Conservation (phyloP, 2,797 vertebrate species). For the Mallotus villosus region DNA sequence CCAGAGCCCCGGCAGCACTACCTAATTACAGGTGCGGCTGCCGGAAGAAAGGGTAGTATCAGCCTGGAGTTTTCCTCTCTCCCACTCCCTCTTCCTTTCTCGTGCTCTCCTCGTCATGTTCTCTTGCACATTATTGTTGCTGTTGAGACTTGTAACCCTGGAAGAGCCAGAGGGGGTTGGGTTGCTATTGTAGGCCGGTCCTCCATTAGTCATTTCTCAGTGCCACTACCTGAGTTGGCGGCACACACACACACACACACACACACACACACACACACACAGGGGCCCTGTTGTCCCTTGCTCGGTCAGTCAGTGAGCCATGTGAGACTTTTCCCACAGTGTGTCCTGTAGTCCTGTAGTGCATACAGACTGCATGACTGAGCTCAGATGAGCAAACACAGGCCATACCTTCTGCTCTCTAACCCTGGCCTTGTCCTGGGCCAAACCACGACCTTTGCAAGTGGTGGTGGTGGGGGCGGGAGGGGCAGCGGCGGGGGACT, state of each 20-base stretch:
- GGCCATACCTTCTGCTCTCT: conserved; percentile 13
- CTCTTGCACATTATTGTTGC: conserved; percentile 45
- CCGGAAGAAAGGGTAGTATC: conserved; percentile 35
- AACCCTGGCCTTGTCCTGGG: not conserved
- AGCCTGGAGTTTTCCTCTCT: conserved; percentile 30
- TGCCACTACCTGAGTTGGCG: conserved; percentile 22
- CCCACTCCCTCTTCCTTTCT: conserved; percentile 15
- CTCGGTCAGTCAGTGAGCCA: conserved; percentile 37
- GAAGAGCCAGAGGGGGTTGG: conserved; percentile 38
- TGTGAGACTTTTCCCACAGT: conserved; percentile 67
- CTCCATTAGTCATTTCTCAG: conserved; percentile 58
- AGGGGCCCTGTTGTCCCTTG: conserved; percentile 23
- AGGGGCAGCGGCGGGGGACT: not conserved
- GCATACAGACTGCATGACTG: conserved; percentile 54
- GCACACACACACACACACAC: not conserved
- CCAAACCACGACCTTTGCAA: not conserved
- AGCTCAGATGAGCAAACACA: conserved; percentile 38
- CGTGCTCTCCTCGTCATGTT: conserved; percentile 2
- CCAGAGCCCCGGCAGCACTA: conserved; percentile 28
- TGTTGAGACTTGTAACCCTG: conserved; percentile 67
- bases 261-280: conserved; percentile 19
- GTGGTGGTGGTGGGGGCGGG: not conserved
- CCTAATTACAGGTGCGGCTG: conserved; percentile 41
- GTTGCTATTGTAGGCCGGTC: conserved; percentile 28
- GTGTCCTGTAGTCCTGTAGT: conserved; percentile 52